Evolutionary conservation across 2,797 vertebrate genomes (phyloP).

Genomic region (Hyperoplus lanceolatus): DNA sequence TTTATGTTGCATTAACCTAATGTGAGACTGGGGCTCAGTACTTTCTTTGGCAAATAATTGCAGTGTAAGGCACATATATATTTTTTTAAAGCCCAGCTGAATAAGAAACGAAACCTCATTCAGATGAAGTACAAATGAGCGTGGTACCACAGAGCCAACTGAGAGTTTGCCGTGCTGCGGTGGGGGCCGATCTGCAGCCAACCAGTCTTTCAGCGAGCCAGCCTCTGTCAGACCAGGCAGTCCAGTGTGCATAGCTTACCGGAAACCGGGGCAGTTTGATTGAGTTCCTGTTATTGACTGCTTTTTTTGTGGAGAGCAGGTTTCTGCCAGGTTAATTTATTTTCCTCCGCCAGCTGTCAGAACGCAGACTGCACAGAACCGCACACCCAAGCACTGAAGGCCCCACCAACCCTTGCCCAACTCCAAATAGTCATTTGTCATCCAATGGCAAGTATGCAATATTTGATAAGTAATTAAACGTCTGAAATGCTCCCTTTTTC

Average conservation of each 20-base stretch:
- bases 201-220: constrained; percentile 77
- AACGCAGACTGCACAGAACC: constrained; percentile 74
- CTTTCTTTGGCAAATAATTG: constrained; percentile 76
- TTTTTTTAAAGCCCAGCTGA: constrained; percentile 57
- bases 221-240: constrained; percentile 80
- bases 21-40: constrained; percentile 57
- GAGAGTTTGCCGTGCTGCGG: constrained; percentile 75
- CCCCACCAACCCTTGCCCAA: constrained; percentile 52
- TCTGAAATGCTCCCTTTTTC: constrained; percentile 43
- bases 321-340: constrained; percentile 81
- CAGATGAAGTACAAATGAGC: constrained; percentile 82
- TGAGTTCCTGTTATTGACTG: constrained; percentile 96
- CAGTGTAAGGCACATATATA: constrained; percentile 46
- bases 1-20: constrained; percentile 68
- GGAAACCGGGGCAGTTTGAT: constrained; percentile 93
- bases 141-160: constrained; percentile 71
- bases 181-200: constrained; percentile 77
- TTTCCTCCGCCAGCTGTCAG: constrained; percentile 80
- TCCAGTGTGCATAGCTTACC: constrained; percentile 81
- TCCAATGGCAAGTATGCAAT: constrained; percentile 55
- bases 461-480: constrained; percentile 70
- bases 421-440: constrained; percentile 76
- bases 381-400: constrained; percentile 61
- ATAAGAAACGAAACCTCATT: constrained; percentile 78
- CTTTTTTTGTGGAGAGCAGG: constrained; percentile 83